Evolutionary conservation across 1,140 invertebrate species (phyloP).

Genomic region (Drosophila albomicans): DNA sequence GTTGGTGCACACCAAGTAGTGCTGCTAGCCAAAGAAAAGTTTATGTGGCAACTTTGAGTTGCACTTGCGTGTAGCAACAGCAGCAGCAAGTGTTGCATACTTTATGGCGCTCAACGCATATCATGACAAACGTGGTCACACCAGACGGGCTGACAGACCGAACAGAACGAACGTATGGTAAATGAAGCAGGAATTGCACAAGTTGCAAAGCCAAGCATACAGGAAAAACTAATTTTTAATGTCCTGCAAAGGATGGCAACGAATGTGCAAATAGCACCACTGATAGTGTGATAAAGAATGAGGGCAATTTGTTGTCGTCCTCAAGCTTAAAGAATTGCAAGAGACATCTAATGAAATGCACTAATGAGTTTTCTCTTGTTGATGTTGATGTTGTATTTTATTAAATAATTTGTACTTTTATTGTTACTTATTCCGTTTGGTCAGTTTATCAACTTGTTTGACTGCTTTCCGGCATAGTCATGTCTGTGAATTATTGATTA

Average conservation of each 20-base stretch:
- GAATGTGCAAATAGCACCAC: neutral
- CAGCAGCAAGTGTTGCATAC: slow-evolving; percentile 53
- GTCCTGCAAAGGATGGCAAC: slow-evolving; percentile 1
- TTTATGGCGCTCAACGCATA: slow-evolving; percentile 36
- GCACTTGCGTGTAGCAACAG: slow-evolving; percentile 61
- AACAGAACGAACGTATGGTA: neutral
- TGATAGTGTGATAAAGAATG: neutral
- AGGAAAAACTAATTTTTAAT: slow-evolving; percentile 70
- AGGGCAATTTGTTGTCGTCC: slow-evolving; percentile 47
- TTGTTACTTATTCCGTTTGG: neutral
- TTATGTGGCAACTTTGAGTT: slow-evolving; percentile 59
- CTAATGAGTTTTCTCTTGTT: slow-evolving; percentile 2
- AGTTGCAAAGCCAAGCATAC: slow-evolving; percentile 50
- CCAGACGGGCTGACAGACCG: neutral
- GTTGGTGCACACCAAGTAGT: slow-evolving; percentile 14
- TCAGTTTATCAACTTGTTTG: neutral
- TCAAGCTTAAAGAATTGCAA: neutral
- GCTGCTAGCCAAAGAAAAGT: slow-evolving; percentile 37
- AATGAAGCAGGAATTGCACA: slow-evolving; percentile 29
- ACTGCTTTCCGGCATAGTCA: neutral
- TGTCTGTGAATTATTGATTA: neutral
- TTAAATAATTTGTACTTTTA: too few relatives aligned
- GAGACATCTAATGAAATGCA: neutral
- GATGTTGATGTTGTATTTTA: neutral
- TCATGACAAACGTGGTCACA: slow-evolving; percentile 26